Conservation (phyloP, 2,888 invertebrate species). For the Agrochola lota region DNA sequence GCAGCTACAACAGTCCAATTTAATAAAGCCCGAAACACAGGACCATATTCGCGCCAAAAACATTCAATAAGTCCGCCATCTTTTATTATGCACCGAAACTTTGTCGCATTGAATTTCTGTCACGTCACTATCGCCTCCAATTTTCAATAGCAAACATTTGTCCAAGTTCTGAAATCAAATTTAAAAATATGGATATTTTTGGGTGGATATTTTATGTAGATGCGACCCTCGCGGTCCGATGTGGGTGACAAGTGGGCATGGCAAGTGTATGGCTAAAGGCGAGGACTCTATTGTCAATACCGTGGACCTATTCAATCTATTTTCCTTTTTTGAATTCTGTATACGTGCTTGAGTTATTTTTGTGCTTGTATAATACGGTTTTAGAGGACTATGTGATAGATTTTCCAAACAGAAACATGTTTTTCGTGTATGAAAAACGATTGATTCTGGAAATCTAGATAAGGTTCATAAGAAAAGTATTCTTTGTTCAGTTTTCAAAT, state of each 20-base stretch:
- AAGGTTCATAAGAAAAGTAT: not conserved
- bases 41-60: slow-evolving; percentile 59
- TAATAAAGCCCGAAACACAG: slow-evolving; percentile 35
- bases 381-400: not conserved
- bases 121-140: slow-evolving; percentile 87
- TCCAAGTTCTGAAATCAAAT: slow-evolving; percentile 88
- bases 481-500: not conserved
- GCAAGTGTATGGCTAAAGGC: slow-evolving; percentile 76
- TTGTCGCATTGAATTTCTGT: slow-evolving; percentile 85
- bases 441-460: not conserved
- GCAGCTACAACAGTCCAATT: slow-evolving; percentile 12
- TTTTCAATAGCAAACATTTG: slow-evolving; percentile 90
- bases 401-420: not conserved
- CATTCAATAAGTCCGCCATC: slow-evolving; percentile 71
- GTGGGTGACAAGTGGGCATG: slow-evolving; percentile 85
- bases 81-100: slow-evolving; percentile 79
- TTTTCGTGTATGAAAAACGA: not conserved
- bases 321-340: slow-evolving; percentile 30
- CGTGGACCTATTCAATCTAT: slow-evolving; percentile 76
- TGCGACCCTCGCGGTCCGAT: slow-evolving; percentile 82
- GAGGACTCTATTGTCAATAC: slow-evolving; percentile 75
- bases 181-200: slow-evolving; percentile 82
- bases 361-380: not conserved
- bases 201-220: slow-evolving; percentile 86
- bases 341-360: slow-evolving; percentile 30